Conservation (phyloP, 2,113 vertebrate genomes). For the Tonatia bakeri region DNA sequence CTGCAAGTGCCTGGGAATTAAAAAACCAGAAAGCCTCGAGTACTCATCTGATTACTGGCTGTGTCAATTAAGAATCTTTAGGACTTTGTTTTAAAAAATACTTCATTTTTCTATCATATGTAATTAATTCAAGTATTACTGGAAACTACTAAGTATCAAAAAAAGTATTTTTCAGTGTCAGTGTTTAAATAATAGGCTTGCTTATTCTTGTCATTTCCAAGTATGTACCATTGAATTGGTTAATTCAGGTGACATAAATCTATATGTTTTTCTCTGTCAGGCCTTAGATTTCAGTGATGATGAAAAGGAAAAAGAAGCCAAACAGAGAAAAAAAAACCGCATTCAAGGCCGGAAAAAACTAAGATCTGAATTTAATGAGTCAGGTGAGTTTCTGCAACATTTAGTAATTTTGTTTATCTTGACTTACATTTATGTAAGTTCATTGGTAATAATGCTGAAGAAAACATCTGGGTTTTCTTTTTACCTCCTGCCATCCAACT, state of each 20-base stretch:
- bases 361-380: conserved; percentile 63
- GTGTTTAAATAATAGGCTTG: background rate
- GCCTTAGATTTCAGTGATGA: conserved; percentile 96
- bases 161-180: background rate
- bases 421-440: background rate
- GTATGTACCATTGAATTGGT: background rate
- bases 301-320: conserved; percentile 90
- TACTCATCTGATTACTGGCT: background rate
- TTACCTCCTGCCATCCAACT: background rate
- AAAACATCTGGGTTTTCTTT: background rate
- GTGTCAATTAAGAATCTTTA: conserved; percentile 9
- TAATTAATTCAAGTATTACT: background rate
- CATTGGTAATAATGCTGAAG: background rate
- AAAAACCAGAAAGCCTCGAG: background rate
- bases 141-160: background rate
- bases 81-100: background rate
- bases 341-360: conserved; percentile 80
- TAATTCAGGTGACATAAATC: background rate
- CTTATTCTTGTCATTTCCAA: background rate
- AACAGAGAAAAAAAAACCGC: conserved; percentile 84
- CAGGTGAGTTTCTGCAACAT: conserved; percentile 73
- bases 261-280: conserved; percentile 72
- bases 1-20: background rate
- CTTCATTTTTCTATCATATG: background rate
- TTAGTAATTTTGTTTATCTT: background rate